Percentiles rank a stretch among this genome's conserved stretches.
These are phyloP conservation scores for Drosophila nigromelanica DNA, from an alignment of 1,140 invertebrate species.

Conservation along the genomic window DNA sequence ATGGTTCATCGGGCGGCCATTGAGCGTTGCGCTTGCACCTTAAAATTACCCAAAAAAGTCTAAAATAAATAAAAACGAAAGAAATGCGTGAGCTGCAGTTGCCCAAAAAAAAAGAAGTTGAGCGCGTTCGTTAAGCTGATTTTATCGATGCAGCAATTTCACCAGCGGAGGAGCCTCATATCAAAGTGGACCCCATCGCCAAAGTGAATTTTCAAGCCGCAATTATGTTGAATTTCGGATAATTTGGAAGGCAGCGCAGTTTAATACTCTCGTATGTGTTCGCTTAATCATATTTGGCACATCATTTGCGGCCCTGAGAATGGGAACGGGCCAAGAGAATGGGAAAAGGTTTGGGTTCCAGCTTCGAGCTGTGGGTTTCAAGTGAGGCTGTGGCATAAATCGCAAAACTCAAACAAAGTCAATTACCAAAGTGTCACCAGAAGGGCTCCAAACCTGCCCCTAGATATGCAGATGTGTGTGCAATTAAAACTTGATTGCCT, in stretches of 20 bases:
- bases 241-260: constrained; percentile 56
- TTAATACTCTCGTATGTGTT: constrained; percentile 17
- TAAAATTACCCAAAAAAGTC: constrained; percentile 42
- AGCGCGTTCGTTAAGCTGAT: constrained; percentile 65
- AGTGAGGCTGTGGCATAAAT: constrained; percentile 20
- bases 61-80: constrained; percentile 9
- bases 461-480: constrained; percentile 16
- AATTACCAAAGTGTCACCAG: constrained; percentile 53
- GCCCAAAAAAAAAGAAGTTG: constrained; percentile 38
- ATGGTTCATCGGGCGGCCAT: constrained; percentile 55
- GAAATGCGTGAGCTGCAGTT: constrained; percentile 33
- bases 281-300: constrained; percentile 63
- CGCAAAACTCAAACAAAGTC: constrained; percentile 51
- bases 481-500: constrained; percentile 79
- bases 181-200: constrained; percentile 11
- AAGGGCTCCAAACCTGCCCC: constrained; percentile 10
- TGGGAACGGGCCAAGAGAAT: constrained; percentile 6
- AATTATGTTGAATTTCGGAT: constrained; percentile 58
- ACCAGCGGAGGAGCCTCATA: constrained; percentile 18
- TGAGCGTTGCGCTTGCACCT: constrained; percentile 58
- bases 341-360: constrained; percentile 7
- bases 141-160: constrained; percentile 67
- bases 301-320: constrained; percentile 40
- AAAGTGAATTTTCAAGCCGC: constrained; percentile 51
- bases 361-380: constrained; percentile 1